Evolutionary conservation across 2,888 invertebrate genomes (phyloP), one percentile per base, ranked within the genome.

Genomic region (Coleophora flavipennella): DNA sequence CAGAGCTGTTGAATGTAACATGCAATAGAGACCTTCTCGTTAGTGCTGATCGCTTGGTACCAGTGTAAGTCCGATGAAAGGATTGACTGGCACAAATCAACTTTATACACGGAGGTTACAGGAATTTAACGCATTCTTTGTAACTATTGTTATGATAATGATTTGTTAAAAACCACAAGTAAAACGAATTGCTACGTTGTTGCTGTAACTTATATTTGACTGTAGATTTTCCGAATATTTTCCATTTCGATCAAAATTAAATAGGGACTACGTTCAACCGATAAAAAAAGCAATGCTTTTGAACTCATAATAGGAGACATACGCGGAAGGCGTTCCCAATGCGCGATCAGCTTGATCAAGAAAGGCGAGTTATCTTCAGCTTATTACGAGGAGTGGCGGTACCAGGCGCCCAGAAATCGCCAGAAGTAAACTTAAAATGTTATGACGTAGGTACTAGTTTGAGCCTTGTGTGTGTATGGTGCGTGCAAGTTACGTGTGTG

Each of bases 281-380:
- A n/a, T n/a, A n/a, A n/a, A n/a, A n/a, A n/a, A n/a, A n/a, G n/a
- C n/a, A n/a, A 20, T 20, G 20, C 20, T 6, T 20, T 20, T 20
- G 20, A 20, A 20, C 6, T 20, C 6, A 6, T 20, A 20, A 20
- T 20, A 20, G 20, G 20, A 50, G 48, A 40, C 37, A 60, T 62
- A 74, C 65, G 59, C 76, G 77, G 75, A 76, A 75, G 69, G 64
- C 55, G 60, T 62, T 66, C 65, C 59, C 62, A 63, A 65, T 63
- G 67, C 3, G 20, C 20, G 20, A 20, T 20, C 20, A 20, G 20
- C 20, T 20, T 69, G 74, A 78, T 77, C 75, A 74, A 77, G 76
- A 76, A 76, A 76, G 73, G 71, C 75, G 70, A 75, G 75, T 78
- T 78, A 80, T 79, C 80, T 79, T 76, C 76, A 77, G 80, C 83